These are phyloP conservation scores for Macrochelys suwanniensis DNA, from an alignment of 2,797 vertebrate genomes.

Conservation along the genomic window DNA sequence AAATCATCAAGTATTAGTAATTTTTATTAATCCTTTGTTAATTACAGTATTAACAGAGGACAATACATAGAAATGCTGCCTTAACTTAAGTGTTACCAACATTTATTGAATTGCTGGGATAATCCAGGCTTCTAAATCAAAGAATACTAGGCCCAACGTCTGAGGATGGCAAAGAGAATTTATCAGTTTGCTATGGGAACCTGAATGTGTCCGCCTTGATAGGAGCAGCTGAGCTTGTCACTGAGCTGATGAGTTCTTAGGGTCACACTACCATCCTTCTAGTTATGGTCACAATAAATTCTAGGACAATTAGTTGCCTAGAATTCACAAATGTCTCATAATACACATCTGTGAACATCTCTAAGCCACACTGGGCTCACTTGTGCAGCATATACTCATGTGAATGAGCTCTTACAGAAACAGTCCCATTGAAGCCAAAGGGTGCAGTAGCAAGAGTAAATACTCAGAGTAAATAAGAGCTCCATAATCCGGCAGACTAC, in stretches of 20 bases:
- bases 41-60: not conserved
- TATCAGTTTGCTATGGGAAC: not conserved
- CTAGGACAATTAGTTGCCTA: not conserved
- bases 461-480: constrained; percentile 3
- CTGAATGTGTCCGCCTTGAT: not conserved
- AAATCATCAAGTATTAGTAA: not conserved
- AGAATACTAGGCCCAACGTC: not conserved
- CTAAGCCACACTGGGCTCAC: not conserved
- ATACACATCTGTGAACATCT: not conserved
- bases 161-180: not conserved
- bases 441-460: not conserved
- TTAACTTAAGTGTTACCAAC: not conserved
- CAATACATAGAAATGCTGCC: not conserved
- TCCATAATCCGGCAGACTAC: not conserved
- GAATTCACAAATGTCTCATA: not conserved
- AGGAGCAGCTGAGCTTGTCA: not conserved
- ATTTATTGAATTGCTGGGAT: not conserved
- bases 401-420: not conserved
- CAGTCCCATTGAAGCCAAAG: not conserved
- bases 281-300: not conserved
- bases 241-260: not conserved
- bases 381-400: not conserved
- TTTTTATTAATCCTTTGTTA: not conserved
- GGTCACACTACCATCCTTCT: not conserved
- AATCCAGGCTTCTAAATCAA: not conserved